phyloP scores from a whole-genome alignment of 2,888 invertebrate genomes.

The Ophonus ardosiacus region DNA sequence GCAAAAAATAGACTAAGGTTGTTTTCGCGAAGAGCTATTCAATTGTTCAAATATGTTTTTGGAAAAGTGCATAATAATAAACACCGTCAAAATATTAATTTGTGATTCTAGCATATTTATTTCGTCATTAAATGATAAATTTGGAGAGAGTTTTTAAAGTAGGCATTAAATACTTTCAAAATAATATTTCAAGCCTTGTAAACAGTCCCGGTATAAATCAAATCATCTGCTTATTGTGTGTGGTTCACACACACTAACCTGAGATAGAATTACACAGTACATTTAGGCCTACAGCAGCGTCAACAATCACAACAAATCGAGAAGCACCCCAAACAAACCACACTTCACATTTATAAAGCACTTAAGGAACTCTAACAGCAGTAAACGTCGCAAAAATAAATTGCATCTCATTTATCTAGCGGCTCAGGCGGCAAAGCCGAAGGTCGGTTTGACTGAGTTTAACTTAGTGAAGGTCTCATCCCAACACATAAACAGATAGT shows the following conservation, averaged over 20 bases:
- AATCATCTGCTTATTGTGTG: slow-evolving; percentile 1
- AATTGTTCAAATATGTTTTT: no score
- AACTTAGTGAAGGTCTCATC: slow-evolving; percentile 71
- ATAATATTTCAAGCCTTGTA: neutral
- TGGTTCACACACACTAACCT: neutral
- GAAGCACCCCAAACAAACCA: slow-evolving; percentile 60
- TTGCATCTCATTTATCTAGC: slow-evolving; percentile 73
- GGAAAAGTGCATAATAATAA: no score
- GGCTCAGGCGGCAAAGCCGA: slow-evolving; percentile 67
- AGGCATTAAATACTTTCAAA: neutral
- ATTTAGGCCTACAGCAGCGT: slow-evolving; percentile 58
- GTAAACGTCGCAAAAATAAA: slow-evolving; percentile 70
- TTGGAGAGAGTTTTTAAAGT: neutral
- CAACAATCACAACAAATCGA: slow-evolving; percentile 62
- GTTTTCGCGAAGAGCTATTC: no score
- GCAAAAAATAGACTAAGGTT: no score
- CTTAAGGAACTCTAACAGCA: slow-evolving; percentile 64
- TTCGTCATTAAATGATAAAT: neutral
- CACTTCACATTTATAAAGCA: slow-evolving; percentile 60
- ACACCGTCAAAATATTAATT: no score
- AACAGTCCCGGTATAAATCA: neutral
- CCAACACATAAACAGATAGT: slow-evolving; percentile 57
- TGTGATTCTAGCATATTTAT: neutral
- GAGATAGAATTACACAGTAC: slow-evolving; percentile 26
- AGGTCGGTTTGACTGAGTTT: slow-evolving; percentile 69